Evolutionary conservation across 1,140 invertebrate genomes (phyloP).

Genomic region (Matsumurasca onukii): DNA sequence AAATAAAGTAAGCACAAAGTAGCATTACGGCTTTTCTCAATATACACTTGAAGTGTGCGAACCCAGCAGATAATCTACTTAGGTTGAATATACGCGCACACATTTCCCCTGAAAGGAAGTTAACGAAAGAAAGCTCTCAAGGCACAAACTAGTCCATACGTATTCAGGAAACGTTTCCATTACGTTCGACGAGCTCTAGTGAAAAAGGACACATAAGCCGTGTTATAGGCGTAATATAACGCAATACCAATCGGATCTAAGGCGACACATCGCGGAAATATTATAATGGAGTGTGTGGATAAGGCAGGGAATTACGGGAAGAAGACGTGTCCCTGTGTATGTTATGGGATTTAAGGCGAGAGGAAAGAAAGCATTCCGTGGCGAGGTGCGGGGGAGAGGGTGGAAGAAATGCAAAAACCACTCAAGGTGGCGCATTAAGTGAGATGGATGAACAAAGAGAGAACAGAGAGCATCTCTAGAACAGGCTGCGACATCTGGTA

Average conservation of each 20-base stretch:
- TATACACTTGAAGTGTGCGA: too few relatives aligned
- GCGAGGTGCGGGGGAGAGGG: background rate
- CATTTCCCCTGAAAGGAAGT: too few relatives aligned
- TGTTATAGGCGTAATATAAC: constrained; percentile 8
- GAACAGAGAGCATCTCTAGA: background rate
- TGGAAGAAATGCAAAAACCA: constrained; percentile 24
- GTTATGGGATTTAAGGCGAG: constrained; percentile 15
- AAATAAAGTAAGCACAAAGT: too few relatives aligned
- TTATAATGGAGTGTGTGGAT: constrained; percentile 24
- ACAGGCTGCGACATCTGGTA: constrained; percentile 23
- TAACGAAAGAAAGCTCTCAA: constrained; percentile 11
- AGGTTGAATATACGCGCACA: too few relatives aligned
- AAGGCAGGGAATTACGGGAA: constrained; percentile 21
- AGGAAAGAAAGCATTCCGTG: constrained; percentile 9
- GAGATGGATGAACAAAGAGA: constrained; percentile 20
- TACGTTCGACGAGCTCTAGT: background rate
- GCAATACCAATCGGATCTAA: constrained; percentile 19
- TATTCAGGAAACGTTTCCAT: constrained; percentile 10
- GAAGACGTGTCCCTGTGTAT: constrained; percentile 20
- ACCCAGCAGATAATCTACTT: too few relatives aligned
- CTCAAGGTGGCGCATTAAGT: constrained; percentile 14
- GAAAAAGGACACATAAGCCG: constrained; percentile 11
- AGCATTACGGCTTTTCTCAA: too few relatives aligned
- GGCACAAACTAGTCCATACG: constrained; percentile 4
- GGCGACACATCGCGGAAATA: constrained; percentile 12